Conservation (phyloP, 2,113 vertebrate genomes). For the Cephalopterus ornatus region DNA sequence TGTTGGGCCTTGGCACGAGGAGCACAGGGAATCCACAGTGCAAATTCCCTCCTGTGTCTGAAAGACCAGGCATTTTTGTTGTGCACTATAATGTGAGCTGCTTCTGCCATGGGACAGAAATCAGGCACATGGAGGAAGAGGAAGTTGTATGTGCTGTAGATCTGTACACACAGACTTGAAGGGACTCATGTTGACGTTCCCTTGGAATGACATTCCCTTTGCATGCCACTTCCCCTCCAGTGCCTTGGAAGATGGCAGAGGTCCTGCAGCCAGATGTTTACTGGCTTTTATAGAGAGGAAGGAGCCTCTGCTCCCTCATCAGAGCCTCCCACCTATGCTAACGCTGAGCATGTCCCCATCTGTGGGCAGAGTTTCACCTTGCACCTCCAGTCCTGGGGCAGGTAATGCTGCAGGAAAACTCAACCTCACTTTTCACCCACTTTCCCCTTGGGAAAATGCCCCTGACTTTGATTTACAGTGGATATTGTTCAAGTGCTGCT, state of each 20-base stretch:
- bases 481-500: neutral
- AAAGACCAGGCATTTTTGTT: no score
- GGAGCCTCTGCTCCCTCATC: neutral
- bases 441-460: neutral
- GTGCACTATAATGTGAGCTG: fast-evolving
- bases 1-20: fast-evolving
- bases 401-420: neutral
- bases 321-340: neutral
- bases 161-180: fast-evolving
- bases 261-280: neutral
- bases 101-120: neutral
- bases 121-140: fast-evolving
- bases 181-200: neutral
- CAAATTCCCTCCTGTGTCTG: fast-evolving
- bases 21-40: fast-evolving
- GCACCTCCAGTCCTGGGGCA: neutral
- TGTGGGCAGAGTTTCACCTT: neutral
- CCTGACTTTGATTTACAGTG: neutral
- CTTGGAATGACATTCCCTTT: neutral
- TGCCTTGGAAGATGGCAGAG: neutral
- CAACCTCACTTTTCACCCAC: neutral
- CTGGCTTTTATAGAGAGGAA: neutral
- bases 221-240: neutral
- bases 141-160: fast-evolving
- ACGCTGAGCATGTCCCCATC: fast-evolving